Base-by-base conservation (phyloP, 2,113 vertebrate genomes). In the Vulpes vulpes region DNA sequence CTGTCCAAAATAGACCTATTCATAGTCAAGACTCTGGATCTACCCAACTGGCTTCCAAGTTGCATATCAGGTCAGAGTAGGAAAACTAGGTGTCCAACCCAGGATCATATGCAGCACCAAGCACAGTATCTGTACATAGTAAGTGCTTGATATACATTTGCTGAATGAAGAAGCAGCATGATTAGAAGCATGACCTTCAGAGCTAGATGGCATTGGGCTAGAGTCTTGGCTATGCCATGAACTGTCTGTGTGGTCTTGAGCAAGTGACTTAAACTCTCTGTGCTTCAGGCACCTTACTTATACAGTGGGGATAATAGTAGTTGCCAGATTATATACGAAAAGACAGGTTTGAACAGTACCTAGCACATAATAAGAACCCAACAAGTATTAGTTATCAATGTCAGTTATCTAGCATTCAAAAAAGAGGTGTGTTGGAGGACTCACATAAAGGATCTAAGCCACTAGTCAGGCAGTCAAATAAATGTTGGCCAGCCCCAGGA, bases 361-460 rank as follows among this genome's bases (percentile, higher is more conserved):
- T 9, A 30, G 30, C 43, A 25, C n/a, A 23, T 8, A 49, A 4
- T 15, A 8, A 55, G 22, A 19, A 22, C 60, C 79, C n/a, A 25
- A 19, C 30, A 73, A 74, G 65, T 23, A 19, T 19, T 22, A 11
- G 4, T 20, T 19, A 17, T 27, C 53, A 11, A 23, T 32, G 14
- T 30, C 5, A 8, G 3, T 78, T 19, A 1, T 8, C 20, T 30
- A 25, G 67, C 49, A 62, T 9, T 74, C 15, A 76, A 79, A 64
- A 27, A 27, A 83, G 4, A 71, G 14, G 35, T 49, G 35, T 86
- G 12, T 32, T 6, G 0, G 17, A 17, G 14, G 12, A 25, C 3
- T 65, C 3, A 0, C 11, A 0, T 11, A 23, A 59, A 64, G 6
- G 22, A 14, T 35, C 22, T 4, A 7, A 9, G 62, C 27, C 43